phyloP scores from a whole-genome alignment of 2,797 vertebrate species.

The Enteromius anoplus region DNA sequence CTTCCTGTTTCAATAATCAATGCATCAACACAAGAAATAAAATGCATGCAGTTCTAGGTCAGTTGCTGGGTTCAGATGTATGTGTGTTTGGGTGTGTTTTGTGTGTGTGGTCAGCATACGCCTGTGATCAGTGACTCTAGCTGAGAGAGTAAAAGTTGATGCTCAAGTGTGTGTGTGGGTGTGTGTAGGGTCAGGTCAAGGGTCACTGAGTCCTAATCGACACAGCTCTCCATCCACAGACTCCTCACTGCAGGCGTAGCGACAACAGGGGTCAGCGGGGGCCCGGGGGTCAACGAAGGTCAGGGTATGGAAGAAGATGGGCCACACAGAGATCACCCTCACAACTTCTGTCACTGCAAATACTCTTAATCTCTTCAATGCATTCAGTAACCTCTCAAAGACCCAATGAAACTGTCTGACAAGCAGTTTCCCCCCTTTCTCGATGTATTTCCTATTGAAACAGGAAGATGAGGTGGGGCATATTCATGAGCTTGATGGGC shows the following conservation, averaged over 20 bases:
- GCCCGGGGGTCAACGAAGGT: conserved; percentile 60
- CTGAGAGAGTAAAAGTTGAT: conserved; percentile 50
- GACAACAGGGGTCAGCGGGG: conserved; percentile 69
- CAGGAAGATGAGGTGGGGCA: background rate
- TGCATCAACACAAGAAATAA: background rate
- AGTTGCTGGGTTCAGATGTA: background rate
- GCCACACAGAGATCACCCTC: conserved; percentile 67
- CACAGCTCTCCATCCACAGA: conserved; percentile 62
- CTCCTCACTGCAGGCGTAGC: conserved; percentile 57
- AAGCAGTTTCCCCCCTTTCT: background rate
- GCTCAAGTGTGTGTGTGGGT: conserved; percentile 41
- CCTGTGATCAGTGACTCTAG: conserved; percentile 33
- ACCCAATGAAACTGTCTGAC: background rate
- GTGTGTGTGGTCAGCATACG: conserved; percentile 33
- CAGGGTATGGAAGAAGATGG: conserved; percentile 62
- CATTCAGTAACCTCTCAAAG: conserved; percentile 14
- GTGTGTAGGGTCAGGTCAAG: conserved; percentile 45
- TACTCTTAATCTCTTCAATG: conserved; percentile 16
- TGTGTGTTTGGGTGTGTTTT: conserved; percentile 47
- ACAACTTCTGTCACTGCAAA: conserved; percentile 61
- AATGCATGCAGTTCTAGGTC: background rate
- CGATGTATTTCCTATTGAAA: background rate
- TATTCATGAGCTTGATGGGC: background rate
- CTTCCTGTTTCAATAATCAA: background rate
- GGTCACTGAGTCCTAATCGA: conserved; percentile 74